Evolutionary conservation across 1,140 invertebrate species (phyloP), one percentile per base, ranked within the genome.

Genomic region (Semibalanus balanoides): DNA sequence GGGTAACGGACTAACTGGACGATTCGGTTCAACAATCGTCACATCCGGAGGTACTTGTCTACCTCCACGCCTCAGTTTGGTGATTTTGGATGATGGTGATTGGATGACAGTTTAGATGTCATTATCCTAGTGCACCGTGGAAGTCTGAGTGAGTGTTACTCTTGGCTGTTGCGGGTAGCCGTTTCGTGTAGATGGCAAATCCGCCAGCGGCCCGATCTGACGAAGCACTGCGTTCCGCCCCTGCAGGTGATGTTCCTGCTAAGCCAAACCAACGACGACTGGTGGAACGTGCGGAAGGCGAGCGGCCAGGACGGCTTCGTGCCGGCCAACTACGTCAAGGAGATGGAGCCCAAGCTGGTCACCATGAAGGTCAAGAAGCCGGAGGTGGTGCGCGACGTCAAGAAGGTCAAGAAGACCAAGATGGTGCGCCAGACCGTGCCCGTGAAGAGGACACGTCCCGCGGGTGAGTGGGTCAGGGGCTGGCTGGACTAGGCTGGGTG

Each of bases 271-370:
- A 99, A 98, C 84, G 88, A 90, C 0, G 97, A 99, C 83, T 99
- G 97, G 97, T 99, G 97, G 97, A 94, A 93, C 80, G 93, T 98
- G 7, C 86, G 95, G 25, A 97, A 96, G 85, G 88, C 89, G 0
- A 94, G 95, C 81, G 92, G 95, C 0, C 88, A 89, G 0, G 96
- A 98, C 81, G 97, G 97, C 22, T 99, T 98, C 85, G 96, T 98
- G 0, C 97, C 97, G 0, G 95, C 96, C 0, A 98, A 98, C 84
- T 99, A 99, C 84, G 94, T 99, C 0, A 89, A 91, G 31, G 94
- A 98, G 84, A 90, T 97, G 73, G 95, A 96, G 79, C 93, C 94
- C 0, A 91, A 95, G 81, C 88, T 94, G 0, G 80, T 90, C 30
- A 88, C 92, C 83, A 92, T 95, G 31, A 90, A 93, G 82, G 91